These are phyloP conservation scores for Myzus persicae DNA, from an alignment of 1,140 invertebrate species.

Conservation along the genomic window DNA sequence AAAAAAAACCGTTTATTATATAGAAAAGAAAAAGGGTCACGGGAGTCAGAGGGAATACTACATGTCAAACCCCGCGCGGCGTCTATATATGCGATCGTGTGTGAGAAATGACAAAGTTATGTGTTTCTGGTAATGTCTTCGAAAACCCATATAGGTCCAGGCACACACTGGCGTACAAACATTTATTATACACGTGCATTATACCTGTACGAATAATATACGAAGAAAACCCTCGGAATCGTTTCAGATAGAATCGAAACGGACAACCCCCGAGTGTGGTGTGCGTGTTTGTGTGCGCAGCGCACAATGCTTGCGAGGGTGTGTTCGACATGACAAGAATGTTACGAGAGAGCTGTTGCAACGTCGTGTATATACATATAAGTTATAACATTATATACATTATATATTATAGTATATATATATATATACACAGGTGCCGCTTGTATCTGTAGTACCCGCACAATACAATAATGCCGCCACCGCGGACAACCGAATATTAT, in stretches of 20 bases:
- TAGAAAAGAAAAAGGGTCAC: conserved; percentile 46
- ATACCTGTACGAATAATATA: background rate
- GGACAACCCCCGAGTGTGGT: background rate
- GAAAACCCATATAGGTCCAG: conserved; percentile 32
- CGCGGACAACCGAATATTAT: conserved; percentile 32
- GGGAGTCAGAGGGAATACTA: conserved; percentile 48
- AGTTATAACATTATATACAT: background rate
- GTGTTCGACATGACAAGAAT: conserved; percentile 52
- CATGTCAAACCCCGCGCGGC: conserved; percentile 28
- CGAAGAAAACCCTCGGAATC: conserved; percentile 48
- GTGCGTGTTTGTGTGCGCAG: background rate
- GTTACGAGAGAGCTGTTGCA: conserved; percentile 36
- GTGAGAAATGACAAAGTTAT: conserved; percentile 57
- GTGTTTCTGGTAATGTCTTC: conserved; percentile 55
- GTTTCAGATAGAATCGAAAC: conserved; percentile 45
- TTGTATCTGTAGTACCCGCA: background rate
- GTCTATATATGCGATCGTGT: background rate
- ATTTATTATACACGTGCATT: background rate
- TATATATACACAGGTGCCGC: background rate
- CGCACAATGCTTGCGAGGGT: conserved; percentile 42
- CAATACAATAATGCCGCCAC: background rate
- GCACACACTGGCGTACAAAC: no score
- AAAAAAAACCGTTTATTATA: conserved; percentile 45
- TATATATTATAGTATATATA: background rate
- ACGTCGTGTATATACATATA: background rate